Percentiles rank a stretch among this genome's conserved stretches.
phyloP scores from a whole-genome alignment of 2,888 invertebrate species.

The Glaucopsyche alexis region DNA sequence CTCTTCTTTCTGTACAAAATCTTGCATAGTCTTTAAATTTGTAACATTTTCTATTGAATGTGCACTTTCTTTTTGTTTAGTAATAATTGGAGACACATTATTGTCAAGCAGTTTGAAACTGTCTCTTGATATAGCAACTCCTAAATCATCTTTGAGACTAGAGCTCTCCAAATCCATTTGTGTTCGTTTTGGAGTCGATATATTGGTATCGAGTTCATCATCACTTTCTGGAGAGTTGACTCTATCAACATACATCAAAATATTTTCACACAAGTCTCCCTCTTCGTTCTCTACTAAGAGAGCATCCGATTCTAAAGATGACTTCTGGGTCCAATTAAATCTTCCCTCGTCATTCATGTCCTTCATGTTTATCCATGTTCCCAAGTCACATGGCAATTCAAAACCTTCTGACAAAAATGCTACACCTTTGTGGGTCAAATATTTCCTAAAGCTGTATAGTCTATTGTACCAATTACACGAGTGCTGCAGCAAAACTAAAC shows the following conservation, averaged over 20 bases:
- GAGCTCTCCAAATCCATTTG: constrained; percentile 32
- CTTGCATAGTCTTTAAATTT: constrained; percentile 49
- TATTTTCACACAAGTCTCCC: constrained; percentile 53
- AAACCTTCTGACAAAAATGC: constrained; percentile 70
- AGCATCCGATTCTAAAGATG: constrained; percentile 46
- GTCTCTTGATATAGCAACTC: constrained; percentile 53
- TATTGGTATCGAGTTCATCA: constrained; percentile 33
- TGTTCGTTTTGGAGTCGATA: constrained; percentile 31
- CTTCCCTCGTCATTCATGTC: constrained; percentile 66
- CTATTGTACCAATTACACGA: constrained; percentile 74
- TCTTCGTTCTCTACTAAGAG: constrained; percentile 50
- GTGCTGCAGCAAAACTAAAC: constrained; percentile 67
- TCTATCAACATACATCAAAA: constrained; percentile 60
- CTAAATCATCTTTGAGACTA: constrained; percentile 47
- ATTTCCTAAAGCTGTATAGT: constrained; percentile 58
- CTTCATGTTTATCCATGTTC: constrained; percentile 70
- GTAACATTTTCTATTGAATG: constrained; percentile 55
- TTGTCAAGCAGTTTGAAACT: constrained; percentile 46
- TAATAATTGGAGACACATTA: constrained; percentile 35
- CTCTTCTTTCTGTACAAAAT: constrained; percentile 64
- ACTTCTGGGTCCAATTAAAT: constrained; percentile 60
- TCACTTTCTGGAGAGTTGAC: constrained; percentile 47
- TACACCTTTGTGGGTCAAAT: constrained; percentile 66
- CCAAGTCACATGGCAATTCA: constrained; percentile 67
- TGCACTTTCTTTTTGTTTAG: constrained; percentile 33